Evolutionary conservation across 2,888 invertebrate genomes (phyloP).

Genomic region (Priapulus caudatus): DNA sequence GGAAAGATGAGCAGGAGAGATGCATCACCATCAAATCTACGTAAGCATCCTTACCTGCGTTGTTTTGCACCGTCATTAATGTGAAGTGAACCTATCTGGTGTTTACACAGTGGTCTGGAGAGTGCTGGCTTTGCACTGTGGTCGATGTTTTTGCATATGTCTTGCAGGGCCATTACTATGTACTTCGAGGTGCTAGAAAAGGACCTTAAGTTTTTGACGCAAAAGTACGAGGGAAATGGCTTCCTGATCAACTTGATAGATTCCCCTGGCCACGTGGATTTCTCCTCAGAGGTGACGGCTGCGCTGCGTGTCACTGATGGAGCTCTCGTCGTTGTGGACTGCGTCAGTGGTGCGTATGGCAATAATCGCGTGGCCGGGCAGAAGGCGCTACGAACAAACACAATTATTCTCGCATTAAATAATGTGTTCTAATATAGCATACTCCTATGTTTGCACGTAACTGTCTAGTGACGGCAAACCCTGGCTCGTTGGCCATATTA

Average conservation of each 20-base stretch:
- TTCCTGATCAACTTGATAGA: constrained; percentile 99
- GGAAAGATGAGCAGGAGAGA: constrained; percentile 99
- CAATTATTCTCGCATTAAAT: too few species aligned
- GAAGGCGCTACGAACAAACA: not conserved
- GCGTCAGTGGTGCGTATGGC: constrained; percentile 73
- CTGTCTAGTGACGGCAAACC: too few species aligned
- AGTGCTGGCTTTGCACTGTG: too few species aligned
- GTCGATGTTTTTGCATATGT: too few species aligned
- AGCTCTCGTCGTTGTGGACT: constrained; percentile 98
- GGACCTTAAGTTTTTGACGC: constrained; percentile 86
- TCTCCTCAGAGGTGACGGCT: constrained; percentile 98
- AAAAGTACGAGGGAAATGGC: constrained; percentile 68
- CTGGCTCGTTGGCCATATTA: too few species aligned
- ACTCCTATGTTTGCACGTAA: too few species aligned
- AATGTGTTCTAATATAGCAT: too few species aligned
- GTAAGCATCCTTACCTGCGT: constrained; percentile 49
- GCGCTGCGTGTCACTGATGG: constrained; percentile 99
- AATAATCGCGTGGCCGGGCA: not conserved
- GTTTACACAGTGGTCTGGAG: too few species aligned
- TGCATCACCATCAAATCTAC: constrained; percentile 99
- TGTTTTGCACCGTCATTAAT: not conserved
- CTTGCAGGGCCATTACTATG: constrained; percentile 89
- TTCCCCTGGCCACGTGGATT: constrained; percentile 99
- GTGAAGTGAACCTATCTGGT: too few species aligned
- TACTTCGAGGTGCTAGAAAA: constrained; percentile 92